A percentile compares a stretch with the other conserved stretches of the same genome.
phyloP scores from a whole-genome alignment of 2,113 vertebrate genomes.

The Pyxicephalus adspersus region DNA sequence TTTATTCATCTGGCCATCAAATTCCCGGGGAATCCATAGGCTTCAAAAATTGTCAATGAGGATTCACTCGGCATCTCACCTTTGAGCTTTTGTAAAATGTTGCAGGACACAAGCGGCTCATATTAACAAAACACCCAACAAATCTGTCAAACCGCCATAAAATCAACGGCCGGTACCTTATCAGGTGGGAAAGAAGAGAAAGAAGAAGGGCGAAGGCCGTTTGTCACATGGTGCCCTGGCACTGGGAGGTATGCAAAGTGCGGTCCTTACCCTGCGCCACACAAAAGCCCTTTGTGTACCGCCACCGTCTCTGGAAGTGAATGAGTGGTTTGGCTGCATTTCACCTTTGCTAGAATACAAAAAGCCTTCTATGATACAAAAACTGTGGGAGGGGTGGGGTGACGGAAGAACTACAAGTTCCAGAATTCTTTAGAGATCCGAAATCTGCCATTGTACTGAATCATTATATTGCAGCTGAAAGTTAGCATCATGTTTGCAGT shows the following conservation, averaged over 20 bases:
- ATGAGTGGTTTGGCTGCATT: background rate
- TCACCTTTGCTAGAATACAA: background rate
- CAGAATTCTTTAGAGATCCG: no score
- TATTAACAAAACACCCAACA: background rate
- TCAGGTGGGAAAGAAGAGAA: slow-evolving; percentile 36
- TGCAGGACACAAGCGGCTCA: background rate
- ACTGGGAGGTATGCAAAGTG: background rate
- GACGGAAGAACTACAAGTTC: no score
- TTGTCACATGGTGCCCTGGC: background rate
- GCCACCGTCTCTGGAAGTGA: background rate
- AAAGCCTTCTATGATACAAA: background rate
- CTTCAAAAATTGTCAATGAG: background rate
- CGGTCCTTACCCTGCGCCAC: background rate
- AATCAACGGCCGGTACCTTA: slow-evolving; percentile 6
- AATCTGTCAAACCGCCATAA: slow-evolving; percentile 19
- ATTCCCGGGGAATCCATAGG: background rate
- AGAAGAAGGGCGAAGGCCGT: background rate
- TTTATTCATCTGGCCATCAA: no score
- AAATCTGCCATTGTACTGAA: no score
- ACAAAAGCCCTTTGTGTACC: background rate
- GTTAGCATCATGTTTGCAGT: no score
- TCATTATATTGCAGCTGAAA: no score
- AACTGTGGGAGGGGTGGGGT: background rate
- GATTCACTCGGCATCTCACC: background rate
- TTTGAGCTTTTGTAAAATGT: background rate